Conservation (phyloP, 2,888 invertebrate genomes). For the Adineta ricciae region DNA sequence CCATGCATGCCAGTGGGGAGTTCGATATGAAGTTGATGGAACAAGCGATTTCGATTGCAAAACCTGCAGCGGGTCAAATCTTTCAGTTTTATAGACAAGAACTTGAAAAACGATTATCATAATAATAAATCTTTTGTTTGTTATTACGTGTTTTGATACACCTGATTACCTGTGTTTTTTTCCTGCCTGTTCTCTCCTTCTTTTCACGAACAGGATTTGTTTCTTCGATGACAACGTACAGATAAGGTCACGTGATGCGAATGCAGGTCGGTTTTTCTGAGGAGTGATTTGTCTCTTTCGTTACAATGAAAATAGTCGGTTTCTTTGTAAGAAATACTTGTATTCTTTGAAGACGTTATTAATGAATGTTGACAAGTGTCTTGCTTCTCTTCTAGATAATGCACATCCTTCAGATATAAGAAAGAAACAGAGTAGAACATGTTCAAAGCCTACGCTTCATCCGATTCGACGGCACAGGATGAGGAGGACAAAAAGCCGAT, state of each 20-base stretch:
- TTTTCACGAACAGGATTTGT: neutral
- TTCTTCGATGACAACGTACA: neutral
- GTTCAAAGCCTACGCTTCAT: neutral
- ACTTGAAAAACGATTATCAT: neutral
- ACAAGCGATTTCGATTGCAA: neutral
- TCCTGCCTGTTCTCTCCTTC: neutral
- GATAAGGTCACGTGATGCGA: too few relatives aligned
- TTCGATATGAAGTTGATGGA: neutral
- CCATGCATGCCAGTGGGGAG: neutral
- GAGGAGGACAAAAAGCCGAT: neutral
- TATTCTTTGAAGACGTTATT: neutral
- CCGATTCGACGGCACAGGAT: neutral
- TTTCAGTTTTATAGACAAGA: constrained; percentile 17
- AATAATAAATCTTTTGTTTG: neutral
- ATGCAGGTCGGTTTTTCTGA: too few relatives aligned
- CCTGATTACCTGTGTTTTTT: too few relatives aligned
- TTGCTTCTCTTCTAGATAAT: neutral
- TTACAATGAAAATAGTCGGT: neutral
- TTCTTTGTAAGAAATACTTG: neutral
- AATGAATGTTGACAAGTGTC: neutral
- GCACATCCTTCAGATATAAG: neutral
- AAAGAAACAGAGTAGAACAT: neutral
- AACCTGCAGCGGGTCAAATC: neutral
- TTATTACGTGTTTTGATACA: neutral
- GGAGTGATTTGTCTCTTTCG: too few relatives aligned